Base-by-base conservation (phyloP, 2,888 invertebrate species). In the Pollenia griseotomentosa region DNA sequence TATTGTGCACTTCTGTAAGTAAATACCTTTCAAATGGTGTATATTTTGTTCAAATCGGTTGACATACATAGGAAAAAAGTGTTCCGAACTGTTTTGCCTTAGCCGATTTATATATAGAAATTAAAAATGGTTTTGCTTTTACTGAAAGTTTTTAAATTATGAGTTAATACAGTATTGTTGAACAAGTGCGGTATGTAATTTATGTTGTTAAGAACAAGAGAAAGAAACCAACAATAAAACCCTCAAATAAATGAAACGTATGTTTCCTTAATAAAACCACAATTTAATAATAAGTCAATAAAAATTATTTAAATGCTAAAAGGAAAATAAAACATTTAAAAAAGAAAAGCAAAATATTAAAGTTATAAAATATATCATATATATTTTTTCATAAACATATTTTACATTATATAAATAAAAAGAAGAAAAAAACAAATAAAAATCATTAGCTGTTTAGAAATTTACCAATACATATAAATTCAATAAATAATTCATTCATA, bases 181-280 rank as follows among this genome's bases (percentile, higher is more conserved):
- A 23, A 23, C 23, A 23, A 23, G 23, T 23, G 23, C 23, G 23
- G 23, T 23, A 23, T 9, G 14, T 23, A 79, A 61, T 61, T 61
- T 59, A 33, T 59, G n/a, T 70, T 61, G 53, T 23, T 42, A 80
- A 46, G 46, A 46, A 23, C 53, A 63, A 70, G 16, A 63, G 46
- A 63, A 65, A 65, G 11, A 61, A 74, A 86, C 66, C 77, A 87
- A 87, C 73, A 74, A 78, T n/a, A 81, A 73, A 77, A 42, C 84
- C 87, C 84, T 84, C 81, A 87, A 87, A 81, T 68, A 77, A 19
- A 65, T 78, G 78, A 87, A 87, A 87, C 87, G 16, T 73, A 84
- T 87, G 87, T 87, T 87, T 87, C 84, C 84, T 87, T 68, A 78
- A 81, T 74, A 57, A 53, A 84, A 87, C 44, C 77, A 81, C 71